Conservation (phyloP, 2,888 invertebrate species). For the Suillia variegata region DNA sequence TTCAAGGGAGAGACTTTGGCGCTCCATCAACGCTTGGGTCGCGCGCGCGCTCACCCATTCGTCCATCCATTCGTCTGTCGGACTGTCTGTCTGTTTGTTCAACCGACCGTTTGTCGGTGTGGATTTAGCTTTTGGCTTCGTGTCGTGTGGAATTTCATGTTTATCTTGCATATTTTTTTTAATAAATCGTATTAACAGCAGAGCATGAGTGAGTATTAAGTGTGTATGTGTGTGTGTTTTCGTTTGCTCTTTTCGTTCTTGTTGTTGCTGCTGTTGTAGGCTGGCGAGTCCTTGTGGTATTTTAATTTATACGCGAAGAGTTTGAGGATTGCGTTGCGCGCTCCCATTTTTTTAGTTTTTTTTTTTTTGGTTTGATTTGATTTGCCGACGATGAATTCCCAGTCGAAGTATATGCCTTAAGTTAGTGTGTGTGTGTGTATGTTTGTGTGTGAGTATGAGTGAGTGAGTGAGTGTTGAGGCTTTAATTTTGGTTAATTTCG, state of each 20-base stretch:
- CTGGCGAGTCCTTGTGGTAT: constrained; percentile 13
- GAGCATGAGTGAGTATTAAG: background rate
- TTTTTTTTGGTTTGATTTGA: too few relatives aligned
- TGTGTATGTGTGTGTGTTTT: background rate
- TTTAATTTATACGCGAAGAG: constrained; percentile 17
- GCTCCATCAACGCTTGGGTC: too few relatives aligned
- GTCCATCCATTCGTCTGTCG: too few relatives aligned
- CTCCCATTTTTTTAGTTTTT: too few relatives aligned
- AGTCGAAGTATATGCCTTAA: too few relatives aligned
- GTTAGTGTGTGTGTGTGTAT: background rate
- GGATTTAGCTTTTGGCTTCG: background rate
- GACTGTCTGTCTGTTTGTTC: too few relatives aligned
- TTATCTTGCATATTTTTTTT: constrained; percentile 15
- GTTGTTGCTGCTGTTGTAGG: background rate
- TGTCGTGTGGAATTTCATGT: constrained; percentile 9
- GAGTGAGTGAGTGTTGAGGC: background rate
- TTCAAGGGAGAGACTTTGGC: constrained; percentile 13
- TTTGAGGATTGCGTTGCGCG: too few relatives aligned
- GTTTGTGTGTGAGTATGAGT: background rate
- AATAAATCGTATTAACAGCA: background rate
- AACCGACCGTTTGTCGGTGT: too few relatives aligned
- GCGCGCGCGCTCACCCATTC: too few relatives aligned
- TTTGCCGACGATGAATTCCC: too few relatives aligned
- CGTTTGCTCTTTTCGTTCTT: background rate
- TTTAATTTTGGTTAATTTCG: background rate